Conservation (phyloP, 2,113 vertebrate species). For the Piprites chloris region DNA sequence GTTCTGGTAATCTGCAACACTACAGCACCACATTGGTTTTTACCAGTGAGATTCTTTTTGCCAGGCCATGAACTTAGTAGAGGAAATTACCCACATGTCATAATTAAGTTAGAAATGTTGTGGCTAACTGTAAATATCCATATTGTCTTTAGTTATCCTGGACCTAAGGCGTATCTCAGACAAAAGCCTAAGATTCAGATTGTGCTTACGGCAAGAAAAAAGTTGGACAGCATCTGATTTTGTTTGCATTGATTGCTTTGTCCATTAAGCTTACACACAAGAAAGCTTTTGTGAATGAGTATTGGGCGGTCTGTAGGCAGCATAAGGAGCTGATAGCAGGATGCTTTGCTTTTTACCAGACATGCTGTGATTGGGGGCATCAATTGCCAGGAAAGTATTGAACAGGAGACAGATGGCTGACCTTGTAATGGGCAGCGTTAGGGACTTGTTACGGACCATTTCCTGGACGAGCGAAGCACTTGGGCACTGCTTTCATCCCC, state of each 20-base stretch:
- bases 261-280: not conserved
- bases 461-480: not conserved
- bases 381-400: conserved; percentile 33
- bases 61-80: not conserved
- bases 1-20: not conserved
- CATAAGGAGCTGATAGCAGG: not conserved
- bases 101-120: not conserved
- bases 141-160: not conserved
- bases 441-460: not conserved
- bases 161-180: not conserved
- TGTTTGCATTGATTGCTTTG: conserved; percentile 47
- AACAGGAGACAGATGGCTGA: not conserved
- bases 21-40: not conserved
- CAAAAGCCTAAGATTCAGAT: not conserved
- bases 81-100: not conserved
- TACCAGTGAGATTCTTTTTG: not conserved
- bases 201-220: not conserved
- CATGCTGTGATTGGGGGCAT: not conserved
- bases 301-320: not conserved
- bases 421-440: not conserved
- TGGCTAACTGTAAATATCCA: not conserved
- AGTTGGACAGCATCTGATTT: not conserved
- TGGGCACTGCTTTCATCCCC: not conserved
- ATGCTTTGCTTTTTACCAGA: conserved; percentile 2
- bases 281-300: conserved; percentile 1